These are phyloP conservation scores for Caenorhabditis inopinata DNA, from an alignment of 1,140 invertebrate genomes.

Conservation along the genomic window DNA sequence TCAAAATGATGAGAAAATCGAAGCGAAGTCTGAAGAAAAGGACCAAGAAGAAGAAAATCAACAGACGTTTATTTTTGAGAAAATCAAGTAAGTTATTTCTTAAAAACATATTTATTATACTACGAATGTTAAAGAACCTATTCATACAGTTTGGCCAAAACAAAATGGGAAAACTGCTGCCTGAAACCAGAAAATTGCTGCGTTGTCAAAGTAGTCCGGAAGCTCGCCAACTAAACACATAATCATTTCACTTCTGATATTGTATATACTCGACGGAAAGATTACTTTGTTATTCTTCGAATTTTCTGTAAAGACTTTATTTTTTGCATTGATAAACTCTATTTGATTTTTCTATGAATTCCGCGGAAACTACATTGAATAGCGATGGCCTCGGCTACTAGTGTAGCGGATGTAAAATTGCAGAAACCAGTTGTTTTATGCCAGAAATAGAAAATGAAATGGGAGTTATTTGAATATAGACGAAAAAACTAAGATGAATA, in stretches of 20 bases:
- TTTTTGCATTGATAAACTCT: too few species aligned
- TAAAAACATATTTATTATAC: not conserved
- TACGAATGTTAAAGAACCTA: not conserved
- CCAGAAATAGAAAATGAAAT: too few species aligned
- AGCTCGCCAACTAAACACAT: not conserved
- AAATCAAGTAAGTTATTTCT: not conserved
- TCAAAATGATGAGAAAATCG: not conserved
- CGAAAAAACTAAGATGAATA: too few species aligned
- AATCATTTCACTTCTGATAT: not conserved
- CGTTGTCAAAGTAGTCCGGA: slow-evolving; percentile 5
- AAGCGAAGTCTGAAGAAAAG: not conserved
- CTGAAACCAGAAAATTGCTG: slow-evolving; percentile 27
- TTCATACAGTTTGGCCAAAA: not conserved
- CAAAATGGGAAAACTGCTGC: not conserved
- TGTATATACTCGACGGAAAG: slow-evolving; percentile 33
- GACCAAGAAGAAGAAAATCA: not conserved
- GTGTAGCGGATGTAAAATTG: too few species aligned
- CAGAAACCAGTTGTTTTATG: too few species aligned
- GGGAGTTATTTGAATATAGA: too few species aligned
- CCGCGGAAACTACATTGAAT: too few species aligned
- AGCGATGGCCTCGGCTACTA: too few species aligned
- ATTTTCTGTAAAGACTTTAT: too few species aligned
- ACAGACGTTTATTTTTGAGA: not conserved
- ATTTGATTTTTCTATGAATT: too few species aligned
- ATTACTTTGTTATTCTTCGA: slow-evolving; percentile 16